Evolutionary conservation across 2,113 vertebrate genomes (phyloP), one percentile per base, ranked within the genome.

Genomic region (Semnornis frantzii): DNA sequence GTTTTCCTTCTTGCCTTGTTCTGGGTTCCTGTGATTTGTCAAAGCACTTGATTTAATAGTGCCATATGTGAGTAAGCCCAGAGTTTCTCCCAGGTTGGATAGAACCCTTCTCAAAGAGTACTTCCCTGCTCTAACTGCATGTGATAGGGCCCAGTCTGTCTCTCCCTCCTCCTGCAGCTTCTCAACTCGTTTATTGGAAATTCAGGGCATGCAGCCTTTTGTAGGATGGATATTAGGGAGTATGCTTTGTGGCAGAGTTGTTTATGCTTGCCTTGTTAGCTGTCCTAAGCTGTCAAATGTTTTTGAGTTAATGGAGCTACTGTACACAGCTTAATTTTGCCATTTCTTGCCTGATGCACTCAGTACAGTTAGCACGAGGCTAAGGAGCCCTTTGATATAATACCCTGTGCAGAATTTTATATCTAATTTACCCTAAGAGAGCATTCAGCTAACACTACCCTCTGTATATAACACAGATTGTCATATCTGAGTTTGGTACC

Each of bases 61-160:
- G 14, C 7, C 18, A 1, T 0, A 2, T 20, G 12, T 5, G 8
- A 62, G 4, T 37, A 37, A 62, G 66, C 23, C 42, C 17, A 24
- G 8, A 72, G 82, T 25, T 37, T 33, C 44, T 55, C 34, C 18
- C 50, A 50, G 14, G 27, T 6, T 64, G 66, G 72, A 20, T 8
- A 44, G 59, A 79, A 42, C 52, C 20, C 15, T 25, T 3, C 3
- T 6, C 42, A 4, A 1, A 5, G 65, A 25, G 62, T 2, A 25
- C 11, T 27, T 14, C 64, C 55, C 33, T 48, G 44, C 6, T 64
- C 31, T 71, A 46, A 9, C 12, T 17, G 2, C 1, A 4, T 12
- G 27, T 23, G 68, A 4, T 33, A 58, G 28, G 16, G 9, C 10
- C 18, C 15, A 3, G 19, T 13, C 44, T 71, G 23, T 44, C 37